Conservation (phyloP, 2,113 vertebrate species). For the Talpa occidentalis region DNA sequence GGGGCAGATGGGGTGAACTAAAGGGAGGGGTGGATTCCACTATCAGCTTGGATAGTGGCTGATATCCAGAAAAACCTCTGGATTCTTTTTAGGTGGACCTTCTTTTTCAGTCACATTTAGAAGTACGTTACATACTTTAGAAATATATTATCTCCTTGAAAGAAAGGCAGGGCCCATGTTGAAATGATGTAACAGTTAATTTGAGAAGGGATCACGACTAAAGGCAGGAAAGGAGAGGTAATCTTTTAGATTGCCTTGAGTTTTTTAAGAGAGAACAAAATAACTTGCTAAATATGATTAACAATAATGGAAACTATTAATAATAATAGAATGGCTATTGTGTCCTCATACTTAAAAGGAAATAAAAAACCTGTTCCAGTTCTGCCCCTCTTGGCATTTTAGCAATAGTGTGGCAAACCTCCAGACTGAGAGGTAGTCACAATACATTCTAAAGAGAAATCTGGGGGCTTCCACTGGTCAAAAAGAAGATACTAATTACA, state of each 20-base stretch:
- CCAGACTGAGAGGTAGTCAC: not conserved
- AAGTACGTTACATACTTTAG: too few species aligned
- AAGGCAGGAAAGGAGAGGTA: not conserved
- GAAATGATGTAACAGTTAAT: not conserved
- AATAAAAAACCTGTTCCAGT: not conserved
- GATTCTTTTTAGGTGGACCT: not conserved
- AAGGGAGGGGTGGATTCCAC: not conserved
- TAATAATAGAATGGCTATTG: not conserved
- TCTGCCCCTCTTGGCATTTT: not conserved
- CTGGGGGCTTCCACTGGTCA: not conserved
- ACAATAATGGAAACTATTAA: constrained; percentile 13
- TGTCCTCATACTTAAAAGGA: not conserved
- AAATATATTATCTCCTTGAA: not conserved
- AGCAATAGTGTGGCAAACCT: not conserved
- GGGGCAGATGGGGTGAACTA: not conserved
- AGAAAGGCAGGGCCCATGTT: not conserved
- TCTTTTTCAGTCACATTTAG: not conserved
- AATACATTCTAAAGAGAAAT: not conserved
- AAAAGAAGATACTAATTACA: not conserved
- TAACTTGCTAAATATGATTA: not conserved
- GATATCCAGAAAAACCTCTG: not conserved
- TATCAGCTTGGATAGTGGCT: not conserved
- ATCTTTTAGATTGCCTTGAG: constrained; percentile 7
- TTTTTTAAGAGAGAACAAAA: constrained; percentile 24
- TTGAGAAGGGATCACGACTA: not conserved